These are phyloP conservation scores for Drosophila fulvimacula DNA, from an alignment of 2,888 invertebrate species.

Conservation along the genomic window DNA sequence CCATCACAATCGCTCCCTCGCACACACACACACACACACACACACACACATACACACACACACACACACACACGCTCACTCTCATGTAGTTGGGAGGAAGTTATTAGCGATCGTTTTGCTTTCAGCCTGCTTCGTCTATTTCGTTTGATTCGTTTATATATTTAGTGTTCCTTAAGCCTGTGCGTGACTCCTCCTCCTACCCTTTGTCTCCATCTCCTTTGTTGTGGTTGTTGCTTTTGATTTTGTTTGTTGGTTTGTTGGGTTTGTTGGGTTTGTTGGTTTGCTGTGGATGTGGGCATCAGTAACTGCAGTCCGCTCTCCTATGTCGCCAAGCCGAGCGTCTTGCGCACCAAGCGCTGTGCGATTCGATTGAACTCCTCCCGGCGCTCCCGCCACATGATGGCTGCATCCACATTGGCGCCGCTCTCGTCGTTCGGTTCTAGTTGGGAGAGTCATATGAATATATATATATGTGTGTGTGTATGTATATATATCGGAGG, in stretches of 20 bases:
- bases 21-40: too few relatives aligned
- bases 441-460: constrained; percentile 69
- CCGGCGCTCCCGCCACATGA: constrained; percentile 99
- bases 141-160: too few relatives aligned
- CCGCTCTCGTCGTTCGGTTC: constrained; percentile 99
- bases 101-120: too few relatives aligned
- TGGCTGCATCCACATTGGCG: constrained; percentile 99
- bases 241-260: background rate
- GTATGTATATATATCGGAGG: constrained; percentile 23
- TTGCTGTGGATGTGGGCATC: background rate
- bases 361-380: constrained; percentile 97
- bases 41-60: too few relatives aligned
- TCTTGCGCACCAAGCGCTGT: constrained; percentile 95
- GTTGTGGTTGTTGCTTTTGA: background rate
- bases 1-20: too few relatives aligned
- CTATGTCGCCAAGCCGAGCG: constrained; percentile 89
- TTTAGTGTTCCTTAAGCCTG: too few relatives aligned
- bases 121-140: too few relatives aligned
- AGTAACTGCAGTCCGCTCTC: constrained; percentile 19
- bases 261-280: too few relatives aligned
- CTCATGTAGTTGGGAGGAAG: too few relatives aligned
- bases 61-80: too few relatives aligned
- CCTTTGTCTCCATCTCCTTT: background rate
- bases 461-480: background rate
- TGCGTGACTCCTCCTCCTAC: too few relatives aligned